A percentile compares a stretch with the other conserved stretches of the same genome.
These are phyloP conservation scores for Ophiothrix spiculata DNA, from an alignment of 35 echinoderm and acorn worm genomes.

Conservation along the genomic window DNA sequence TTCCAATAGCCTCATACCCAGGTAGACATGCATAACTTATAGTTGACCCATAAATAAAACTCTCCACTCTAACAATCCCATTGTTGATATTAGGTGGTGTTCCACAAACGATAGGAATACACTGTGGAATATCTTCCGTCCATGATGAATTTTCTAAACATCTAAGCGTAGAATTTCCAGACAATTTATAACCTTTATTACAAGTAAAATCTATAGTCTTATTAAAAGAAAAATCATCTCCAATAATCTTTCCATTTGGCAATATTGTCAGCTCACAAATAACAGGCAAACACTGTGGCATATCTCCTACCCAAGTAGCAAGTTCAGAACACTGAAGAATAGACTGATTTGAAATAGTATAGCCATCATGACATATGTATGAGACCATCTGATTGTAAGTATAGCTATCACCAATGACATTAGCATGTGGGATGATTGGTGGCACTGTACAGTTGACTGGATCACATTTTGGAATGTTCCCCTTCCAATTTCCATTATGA, in stretches of 20 bases:
- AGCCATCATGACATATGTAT: slow-evolving; percentile 51
- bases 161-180: background rate
- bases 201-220: slow-evolving; percentile 22
- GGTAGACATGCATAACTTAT: slow-evolving; percentile 38
- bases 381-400: slow-evolving; percentile 41
- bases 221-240: slow-evolving; percentile 17
- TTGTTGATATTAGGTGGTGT: slow-evolving; percentile 11
- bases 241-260: slow-evolving; percentile 12
- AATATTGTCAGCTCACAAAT: slow-evolving; percentile 27
- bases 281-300: slow-evolving; percentile 44
- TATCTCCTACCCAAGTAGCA: slow-evolving; percentile 37
- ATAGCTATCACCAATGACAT: slow-evolving; percentile 2
- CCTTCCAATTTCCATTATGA: slow-evolving; percentile 47
- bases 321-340: slow-evolving; percentile 11
- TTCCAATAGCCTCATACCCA: slow-evolving; percentile 32
- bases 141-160: slow-evolving; percentile 50
- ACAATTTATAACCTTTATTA: slow-evolving; percentile 33
- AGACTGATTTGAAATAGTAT: background rate
- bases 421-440: slow-evolving; percentile 12
- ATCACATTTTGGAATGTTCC: slow-evolving; percentile 19
- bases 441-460: slow-evolving; percentile 30
- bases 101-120: slow-evolving; percentile 49
- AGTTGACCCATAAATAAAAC: slow-evolving; percentile 11
- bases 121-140: slow-evolving; percentile 28
- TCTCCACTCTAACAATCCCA: background rate